Conservation (phyloP, 2,113 vertebrate species). For the Channa maculata region DNA sequence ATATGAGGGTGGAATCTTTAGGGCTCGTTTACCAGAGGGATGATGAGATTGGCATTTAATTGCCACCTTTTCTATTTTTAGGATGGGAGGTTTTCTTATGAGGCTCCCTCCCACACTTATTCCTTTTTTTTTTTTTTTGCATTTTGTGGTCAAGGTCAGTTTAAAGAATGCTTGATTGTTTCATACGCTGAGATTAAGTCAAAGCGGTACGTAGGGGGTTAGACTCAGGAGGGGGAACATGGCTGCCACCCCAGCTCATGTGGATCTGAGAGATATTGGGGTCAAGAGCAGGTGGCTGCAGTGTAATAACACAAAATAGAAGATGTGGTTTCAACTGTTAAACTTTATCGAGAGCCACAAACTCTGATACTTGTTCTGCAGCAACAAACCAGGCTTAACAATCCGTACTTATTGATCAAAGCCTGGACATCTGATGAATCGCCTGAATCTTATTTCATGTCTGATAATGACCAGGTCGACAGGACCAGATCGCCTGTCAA, state of each 20-base stretch:
- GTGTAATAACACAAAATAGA: slow-evolving; percentile 50
- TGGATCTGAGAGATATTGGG: slow-evolving; percentile 69
- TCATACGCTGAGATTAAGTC: slow-evolving; percentile 34
- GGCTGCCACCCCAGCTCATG: slow-evolving; percentile 22
- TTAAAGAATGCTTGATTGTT: slow-evolving; percentile 56
- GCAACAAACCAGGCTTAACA: slow-evolving; percentile 37
- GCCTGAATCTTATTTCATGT: slow-evolving; percentile 44
- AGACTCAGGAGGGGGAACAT: slow-evolving; percentile 7
- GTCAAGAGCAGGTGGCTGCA: slow-evolving; percentile 70
- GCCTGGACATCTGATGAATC: neutral
- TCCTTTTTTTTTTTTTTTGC: slow-evolving; percentile 20
- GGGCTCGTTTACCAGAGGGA: slow-evolving; percentile 76
- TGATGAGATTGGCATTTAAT: slow-evolving; percentile 80
- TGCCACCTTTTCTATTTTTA: slow-evolving; percentile 80
- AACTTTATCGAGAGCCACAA: slow-evolving; percentile 55
- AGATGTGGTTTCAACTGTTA: slow-evolving; percentile 46
- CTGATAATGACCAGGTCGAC: slow-evolving; percentile 8
- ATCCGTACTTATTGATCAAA: slow-evolving; percentile 66
- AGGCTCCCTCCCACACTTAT: slow-evolving; percentile 11
- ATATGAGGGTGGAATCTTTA: slow-evolving; percentile 77
- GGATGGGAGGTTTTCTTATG: slow-evolving; percentile 51
- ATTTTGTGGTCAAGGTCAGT: slow-evolving; percentile 69
- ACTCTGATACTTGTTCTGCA: slow-evolving; percentile 62
- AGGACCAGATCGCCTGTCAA: neutral
- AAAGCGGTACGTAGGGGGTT: slow-evolving; percentile 35